phyloP scores from a whole-genome alignment of 2,888 invertebrate genomes.

The Cremastobaeus sp. region DNA sequence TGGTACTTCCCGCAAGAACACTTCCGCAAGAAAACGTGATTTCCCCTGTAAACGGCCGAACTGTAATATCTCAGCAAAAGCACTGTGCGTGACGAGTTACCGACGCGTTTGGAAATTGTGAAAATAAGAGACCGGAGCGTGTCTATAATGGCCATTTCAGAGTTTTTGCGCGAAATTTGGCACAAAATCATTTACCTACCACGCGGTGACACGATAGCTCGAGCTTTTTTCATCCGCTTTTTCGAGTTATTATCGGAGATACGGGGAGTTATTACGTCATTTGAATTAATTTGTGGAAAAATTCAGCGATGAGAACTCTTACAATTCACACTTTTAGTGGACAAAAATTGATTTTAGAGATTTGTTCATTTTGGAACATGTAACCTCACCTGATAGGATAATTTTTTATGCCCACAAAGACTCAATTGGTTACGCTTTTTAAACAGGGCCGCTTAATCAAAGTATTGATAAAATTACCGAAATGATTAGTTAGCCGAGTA shows the following conservation, averaged over 20 bases:
- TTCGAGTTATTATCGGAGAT: too few species aligned
- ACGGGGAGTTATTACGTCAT: too few species aligned
- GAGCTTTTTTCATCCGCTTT: neutral
- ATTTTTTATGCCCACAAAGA: too few species aligned
- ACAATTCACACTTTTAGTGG: too few species aligned
- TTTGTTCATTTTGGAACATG: too few species aligned
- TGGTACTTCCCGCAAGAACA: constrained; percentile 59
- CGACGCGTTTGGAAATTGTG: constrained; percentile 45
- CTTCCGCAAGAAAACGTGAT: constrained; percentile 66
- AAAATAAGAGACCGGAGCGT: constrained; percentile 33
- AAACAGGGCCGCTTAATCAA: too few species aligned
- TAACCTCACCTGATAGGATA: too few species aligned
- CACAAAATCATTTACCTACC: constrained; percentile 18
- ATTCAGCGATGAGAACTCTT: too few species aligned
- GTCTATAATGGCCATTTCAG: constrained; percentile 24
- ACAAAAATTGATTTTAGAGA: too few species aligned
- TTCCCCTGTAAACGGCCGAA: constrained; percentile 62
- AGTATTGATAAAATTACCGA: constrained; percentile 2
- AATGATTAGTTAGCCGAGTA: constrained; percentile 6
- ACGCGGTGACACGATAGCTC: constrained; percentile 19
- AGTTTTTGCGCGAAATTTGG: constrained; percentile 29
- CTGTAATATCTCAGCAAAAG: constrained; percentile 53
- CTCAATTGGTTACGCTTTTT: too few species aligned
- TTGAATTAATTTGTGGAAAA: too few species aligned
- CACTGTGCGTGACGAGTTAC: constrained; percentile 48